A percentile compares a stretch with the other conserved stretches of the same genome.
Evolutionary conservation across 2,888 invertebrate genomes (phyloP).

Genomic region (Colostygia pectinataria): DNA sequence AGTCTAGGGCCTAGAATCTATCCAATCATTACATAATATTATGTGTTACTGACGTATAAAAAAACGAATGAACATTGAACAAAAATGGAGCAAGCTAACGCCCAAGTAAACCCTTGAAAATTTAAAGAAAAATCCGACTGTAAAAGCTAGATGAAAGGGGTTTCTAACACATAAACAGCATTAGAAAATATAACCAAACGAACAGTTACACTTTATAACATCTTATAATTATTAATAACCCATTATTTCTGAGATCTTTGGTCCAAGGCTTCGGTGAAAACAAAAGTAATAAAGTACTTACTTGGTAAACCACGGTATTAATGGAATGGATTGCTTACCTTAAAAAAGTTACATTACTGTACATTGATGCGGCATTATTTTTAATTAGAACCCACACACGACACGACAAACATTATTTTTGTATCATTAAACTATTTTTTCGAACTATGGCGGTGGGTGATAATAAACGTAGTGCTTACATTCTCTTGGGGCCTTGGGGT

Average conservation of each 20-base stretch:
- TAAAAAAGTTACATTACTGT: too few species aligned
- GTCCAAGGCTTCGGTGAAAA: background rate
- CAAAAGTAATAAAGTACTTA: too few species aligned
- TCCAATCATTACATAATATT: background rate
- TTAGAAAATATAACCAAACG: background rate
- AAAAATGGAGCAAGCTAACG: constrained; percentile 18
- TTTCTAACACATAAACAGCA: background rate
- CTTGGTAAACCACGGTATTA: too few species aligned
- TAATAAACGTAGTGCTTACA: too few species aligned
- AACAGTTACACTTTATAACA: background rate
- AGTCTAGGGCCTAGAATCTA: background rate
- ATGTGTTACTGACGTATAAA: background rate
- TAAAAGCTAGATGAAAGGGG: background rate
- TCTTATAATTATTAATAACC: background rate
- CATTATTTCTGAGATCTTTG: background rate
- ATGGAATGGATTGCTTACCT: background rate
- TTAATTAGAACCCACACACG: too few species aligned
- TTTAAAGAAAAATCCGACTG: background rate
- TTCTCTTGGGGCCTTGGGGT: too few species aligned
- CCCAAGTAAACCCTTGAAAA: constrained; percentile 18
- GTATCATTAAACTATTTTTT: too few species aligned
- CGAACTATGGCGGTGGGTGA: too few species aligned
- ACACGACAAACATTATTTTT: too few species aligned
- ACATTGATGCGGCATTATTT: too few species aligned
- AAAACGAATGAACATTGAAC: constrained; percentile 24